phyloP scores from a whole-genome alignment of 2,113 vertebrate genomes.

The Pleuronectes platessa region DNA sequence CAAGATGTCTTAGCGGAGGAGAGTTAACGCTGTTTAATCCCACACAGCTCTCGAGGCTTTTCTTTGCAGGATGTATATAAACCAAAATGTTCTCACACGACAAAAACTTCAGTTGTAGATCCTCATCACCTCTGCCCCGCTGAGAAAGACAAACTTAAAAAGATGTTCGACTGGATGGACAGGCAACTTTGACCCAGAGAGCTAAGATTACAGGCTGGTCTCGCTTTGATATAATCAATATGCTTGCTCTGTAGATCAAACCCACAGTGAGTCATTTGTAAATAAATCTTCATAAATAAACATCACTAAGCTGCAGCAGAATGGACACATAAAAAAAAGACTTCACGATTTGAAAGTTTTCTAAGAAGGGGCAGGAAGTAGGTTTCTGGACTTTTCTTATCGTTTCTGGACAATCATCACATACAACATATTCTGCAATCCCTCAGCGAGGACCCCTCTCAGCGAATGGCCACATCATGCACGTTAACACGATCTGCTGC shows the following conservation, averaged over 20 bases:
- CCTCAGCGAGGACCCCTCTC: constrained; percentile 12
- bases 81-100: background rate
- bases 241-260: constrained; percentile 10
- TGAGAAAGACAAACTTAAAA: background rate
- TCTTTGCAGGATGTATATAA: background rate
- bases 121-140: background rate
- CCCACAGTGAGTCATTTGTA: constrained; percentile 17
- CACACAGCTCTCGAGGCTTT: background rate
- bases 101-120: background rate
- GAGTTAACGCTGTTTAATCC: background rate
- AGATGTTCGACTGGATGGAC: background rate
- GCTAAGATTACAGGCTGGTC: constrained; percentile 7
- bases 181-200: constrained; percentile 14
- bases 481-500: constrained; percentile 43
- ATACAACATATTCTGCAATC: background rate
- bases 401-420: constrained; percentile 14
- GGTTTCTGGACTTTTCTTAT: background rate
- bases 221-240: constrained; percentile 47
- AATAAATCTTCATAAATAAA: constrained; percentile 35
- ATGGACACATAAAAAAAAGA: background rate
- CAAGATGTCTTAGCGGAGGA: background rate
- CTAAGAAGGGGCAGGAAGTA: background rate
- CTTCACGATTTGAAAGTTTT: constrained; percentile 19
- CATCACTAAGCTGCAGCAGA: constrained; percentile 1
- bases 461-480: constrained; percentile 42